Conservation (phyloP, 2,113 vertebrate species). For the Ranitomeya variabilis region DNA sequence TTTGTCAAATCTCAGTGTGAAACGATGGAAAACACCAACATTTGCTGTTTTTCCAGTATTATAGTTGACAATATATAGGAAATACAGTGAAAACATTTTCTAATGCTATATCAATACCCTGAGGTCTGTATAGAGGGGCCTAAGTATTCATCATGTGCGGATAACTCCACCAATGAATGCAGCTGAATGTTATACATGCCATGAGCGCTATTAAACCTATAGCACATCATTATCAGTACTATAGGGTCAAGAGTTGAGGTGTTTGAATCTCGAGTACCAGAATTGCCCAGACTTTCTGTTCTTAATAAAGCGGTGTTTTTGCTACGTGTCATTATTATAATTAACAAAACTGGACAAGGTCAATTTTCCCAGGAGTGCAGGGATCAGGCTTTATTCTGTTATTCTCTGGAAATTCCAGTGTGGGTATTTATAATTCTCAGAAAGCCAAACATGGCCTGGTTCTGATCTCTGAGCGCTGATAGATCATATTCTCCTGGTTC, state of each 20-base stretch:
- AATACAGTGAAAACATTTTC: background rate
- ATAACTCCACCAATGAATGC: background rate
- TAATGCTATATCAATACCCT: background rate
- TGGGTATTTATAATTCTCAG: background rate
- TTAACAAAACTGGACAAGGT: constrained; percentile 5
- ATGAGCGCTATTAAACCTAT: background rate
- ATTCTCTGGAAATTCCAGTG: background rate
- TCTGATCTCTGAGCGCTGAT: background rate
- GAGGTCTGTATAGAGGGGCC: background rate
- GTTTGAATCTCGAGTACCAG: background rate
- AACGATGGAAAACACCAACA: too few relatives aligned
- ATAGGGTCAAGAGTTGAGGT: background rate
- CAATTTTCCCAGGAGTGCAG: background rate
- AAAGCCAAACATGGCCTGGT: background rate
- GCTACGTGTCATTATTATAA: background rate
- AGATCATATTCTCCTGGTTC: constrained; percentile 18
- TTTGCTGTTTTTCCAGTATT: too few relatives aligned
- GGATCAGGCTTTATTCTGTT: background rate
- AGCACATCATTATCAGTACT: background rate
- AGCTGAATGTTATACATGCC: background rate
- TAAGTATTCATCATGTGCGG: background rate
- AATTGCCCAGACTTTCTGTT: background rate
- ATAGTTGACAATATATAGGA: too few relatives aligned
- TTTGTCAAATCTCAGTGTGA: background rate
- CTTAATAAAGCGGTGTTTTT: background rate